phyloP scores from a whole-genome alignment of 1,140 invertebrate species.

The Drosophila lini region DNA sequence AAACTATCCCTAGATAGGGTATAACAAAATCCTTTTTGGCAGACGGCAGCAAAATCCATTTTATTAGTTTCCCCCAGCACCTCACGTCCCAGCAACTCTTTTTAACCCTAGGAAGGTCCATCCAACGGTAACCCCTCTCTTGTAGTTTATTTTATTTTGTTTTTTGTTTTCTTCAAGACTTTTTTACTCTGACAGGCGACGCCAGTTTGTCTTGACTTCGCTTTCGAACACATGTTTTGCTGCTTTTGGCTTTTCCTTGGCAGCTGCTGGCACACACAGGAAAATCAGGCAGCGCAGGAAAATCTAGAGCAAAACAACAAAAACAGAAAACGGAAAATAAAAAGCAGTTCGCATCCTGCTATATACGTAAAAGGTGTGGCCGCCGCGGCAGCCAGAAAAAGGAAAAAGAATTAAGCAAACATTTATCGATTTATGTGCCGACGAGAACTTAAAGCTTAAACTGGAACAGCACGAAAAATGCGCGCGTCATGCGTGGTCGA shows the following conservation, averaged over 20 bases:
- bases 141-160: conserved; percentile 10
- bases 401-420: conserved; percentile 41
- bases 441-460: conserved; percentile 41
- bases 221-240: conserved; percentile 53
- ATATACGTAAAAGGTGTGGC: conserved; percentile 26
- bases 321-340: conserved; percentile 17
- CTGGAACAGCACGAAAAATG: conserved; percentile 34
- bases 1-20: background rate
- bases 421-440: conserved; percentile 55
- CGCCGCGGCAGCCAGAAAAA: conserved; percentile 13
- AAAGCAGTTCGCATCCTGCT: conserved; percentile 34
- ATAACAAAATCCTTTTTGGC: conserved; percentile 21
- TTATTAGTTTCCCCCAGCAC: conserved; percentile 20
- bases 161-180: conserved; percentile 7
- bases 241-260: conserved; percentile 24
- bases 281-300: conserved; percentile 36
- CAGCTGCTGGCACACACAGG: conserved; percentile 43
- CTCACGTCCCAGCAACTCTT: background rate
- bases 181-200: conserved; percentile 43
- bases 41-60: conserved; percentile 19
- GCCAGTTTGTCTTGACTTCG: conserved; percentile 64
- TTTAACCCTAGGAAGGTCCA: conserved; percentile 19
- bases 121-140: conserved; percentile 1
- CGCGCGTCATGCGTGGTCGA: conserved; percentile 38
- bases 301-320: conserved; percentile 63